A percentile compares a stretch with the other conserved stretches of the same genome.
phyloP scores from a whole-genome alignment of 2,797 vertebrate species.

The Melanotaenia maccullochi region DNA sequence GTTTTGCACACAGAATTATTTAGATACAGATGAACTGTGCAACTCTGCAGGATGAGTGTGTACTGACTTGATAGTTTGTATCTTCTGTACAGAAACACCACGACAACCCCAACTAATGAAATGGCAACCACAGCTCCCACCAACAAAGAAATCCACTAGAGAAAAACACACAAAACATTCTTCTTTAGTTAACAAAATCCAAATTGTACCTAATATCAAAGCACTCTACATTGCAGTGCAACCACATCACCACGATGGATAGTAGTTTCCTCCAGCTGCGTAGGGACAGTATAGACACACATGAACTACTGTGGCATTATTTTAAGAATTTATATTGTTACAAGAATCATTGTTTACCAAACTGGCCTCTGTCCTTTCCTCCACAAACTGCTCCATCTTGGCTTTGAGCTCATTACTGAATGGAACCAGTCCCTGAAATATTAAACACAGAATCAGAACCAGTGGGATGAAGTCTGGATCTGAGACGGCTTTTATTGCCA shows the following conservation, averaged over 20 bases:
- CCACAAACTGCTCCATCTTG: conserved; percentile 83
- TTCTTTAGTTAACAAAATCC: background rate
- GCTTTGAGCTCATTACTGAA: conserved; percentile 70
- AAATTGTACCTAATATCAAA: background rate
- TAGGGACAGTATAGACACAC: background rate
- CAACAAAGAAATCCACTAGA: conserved; percentile 86
- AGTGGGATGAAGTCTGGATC: background rate
- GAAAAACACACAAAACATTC: conserved; percentile 15
- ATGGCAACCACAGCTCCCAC: conserved; percentile 82
- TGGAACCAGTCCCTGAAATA: conserved; percentile 73
- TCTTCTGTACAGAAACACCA: conserved; percentile 86
- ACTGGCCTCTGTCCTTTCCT: conserved; percentile 84
- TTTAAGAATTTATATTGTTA: background rate
- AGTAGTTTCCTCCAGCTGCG: too few relatives aligned
- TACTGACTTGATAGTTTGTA: conserved; percentile 86
- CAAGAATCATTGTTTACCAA: conserved; percentile 80
- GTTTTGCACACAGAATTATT: too few relatives aligned
- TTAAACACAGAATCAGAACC: conserved; percentile 3
- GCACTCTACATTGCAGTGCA: background rate
- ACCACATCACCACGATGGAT: too few relatives aligned
- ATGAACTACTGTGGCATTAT: background rate
- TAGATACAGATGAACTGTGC: background rate
- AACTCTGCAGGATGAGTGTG: background rate
- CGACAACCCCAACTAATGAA: conserved; percentile 76
- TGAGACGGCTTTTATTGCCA: too few relatives aligned